phyloP scores from a whole-genome alignment of 2,113 vertebrate species.

The Turnix velox region DNA sequence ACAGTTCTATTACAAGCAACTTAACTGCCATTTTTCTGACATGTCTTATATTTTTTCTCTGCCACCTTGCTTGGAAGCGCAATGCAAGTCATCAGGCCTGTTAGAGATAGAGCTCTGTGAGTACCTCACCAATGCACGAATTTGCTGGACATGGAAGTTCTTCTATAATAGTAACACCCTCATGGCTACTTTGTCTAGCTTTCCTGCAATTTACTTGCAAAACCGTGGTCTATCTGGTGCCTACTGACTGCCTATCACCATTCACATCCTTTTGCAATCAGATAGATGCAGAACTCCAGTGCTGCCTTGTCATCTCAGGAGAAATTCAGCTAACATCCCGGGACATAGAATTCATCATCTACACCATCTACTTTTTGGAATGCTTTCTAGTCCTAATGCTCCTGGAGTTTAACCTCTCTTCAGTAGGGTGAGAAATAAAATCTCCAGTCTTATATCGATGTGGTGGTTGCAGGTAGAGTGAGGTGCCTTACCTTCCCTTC shows the following conservation, averaged over 20 bases:
- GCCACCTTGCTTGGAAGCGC: neutral
- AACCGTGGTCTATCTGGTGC: neutral
- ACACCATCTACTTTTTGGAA: neutral
- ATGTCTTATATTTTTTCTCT: neutral
- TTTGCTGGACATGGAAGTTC: accelerated
- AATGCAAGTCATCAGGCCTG: neutral
- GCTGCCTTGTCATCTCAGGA: neutral
- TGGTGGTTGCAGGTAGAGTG: neutral
- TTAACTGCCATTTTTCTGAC: neutral
- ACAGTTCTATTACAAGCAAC: neutral
- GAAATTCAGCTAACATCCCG: neutral
- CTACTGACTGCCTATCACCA: neutral
- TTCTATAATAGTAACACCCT: neutral
- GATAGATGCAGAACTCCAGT: neutral
- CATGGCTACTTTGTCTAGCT: neutral
- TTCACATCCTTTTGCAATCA: neutral
- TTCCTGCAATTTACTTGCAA: neutral
- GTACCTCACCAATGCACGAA: neutral
- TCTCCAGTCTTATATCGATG: neutral
- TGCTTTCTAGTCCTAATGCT: accelerated
- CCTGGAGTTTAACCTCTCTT: neutral
- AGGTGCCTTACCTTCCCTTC: neutral
- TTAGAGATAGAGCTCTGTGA: neutral
- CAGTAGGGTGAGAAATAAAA: neutral
- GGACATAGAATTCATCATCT: neutral